phyloP scores from a whole-genome alignment of 2,113 vertebrate genomes.

The Zapornia atra region DNA sequence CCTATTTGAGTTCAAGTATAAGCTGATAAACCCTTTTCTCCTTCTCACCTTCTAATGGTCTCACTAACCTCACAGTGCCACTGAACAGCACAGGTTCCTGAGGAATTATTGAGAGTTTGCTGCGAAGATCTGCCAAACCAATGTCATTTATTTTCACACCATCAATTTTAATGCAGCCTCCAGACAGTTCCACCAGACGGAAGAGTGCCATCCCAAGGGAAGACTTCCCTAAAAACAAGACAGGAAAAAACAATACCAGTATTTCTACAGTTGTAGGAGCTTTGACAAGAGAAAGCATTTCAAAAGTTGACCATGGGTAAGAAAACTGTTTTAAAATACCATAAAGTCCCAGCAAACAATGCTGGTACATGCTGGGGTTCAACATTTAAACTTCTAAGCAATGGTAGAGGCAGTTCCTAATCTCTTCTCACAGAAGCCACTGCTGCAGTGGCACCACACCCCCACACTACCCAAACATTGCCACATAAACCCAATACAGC shows the following conservation, averaged over 20 bases:
- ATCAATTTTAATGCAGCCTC: conserved; percentile 91
- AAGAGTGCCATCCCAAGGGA: conserved; percentile 91
- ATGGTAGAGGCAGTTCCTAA: background rate
- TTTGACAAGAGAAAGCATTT: background rate
- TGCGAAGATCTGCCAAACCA: conserved; percentile 91
- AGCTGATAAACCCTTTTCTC: background rate
- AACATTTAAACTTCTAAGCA: background rate
- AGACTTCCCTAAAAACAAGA: conserved; percentile 83
- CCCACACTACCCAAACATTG: background rate
- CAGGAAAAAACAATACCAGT: background rate
- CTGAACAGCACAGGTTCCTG: conserved; percentile 93
- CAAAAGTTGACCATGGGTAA: background rate
- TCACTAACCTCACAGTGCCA: conserved; percentile 88
- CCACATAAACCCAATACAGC: background rate
- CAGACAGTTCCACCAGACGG: conserved; percentile 87
- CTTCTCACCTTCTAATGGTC: background rate
- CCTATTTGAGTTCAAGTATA: background rate
- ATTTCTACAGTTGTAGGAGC: background rate
- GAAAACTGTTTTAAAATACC: background rate
- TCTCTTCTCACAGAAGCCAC: background rate
- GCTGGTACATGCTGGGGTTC: background rate
- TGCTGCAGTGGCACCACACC: background rate
- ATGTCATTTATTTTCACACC: conserved; percentile 90
- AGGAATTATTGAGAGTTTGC: conserved; percentile 93
- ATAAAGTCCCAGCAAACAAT: background rate